Evolutionary conservation across 1,140 invertebrate species (phyloP).

Genomic region (Magallana angulata): DNA sequence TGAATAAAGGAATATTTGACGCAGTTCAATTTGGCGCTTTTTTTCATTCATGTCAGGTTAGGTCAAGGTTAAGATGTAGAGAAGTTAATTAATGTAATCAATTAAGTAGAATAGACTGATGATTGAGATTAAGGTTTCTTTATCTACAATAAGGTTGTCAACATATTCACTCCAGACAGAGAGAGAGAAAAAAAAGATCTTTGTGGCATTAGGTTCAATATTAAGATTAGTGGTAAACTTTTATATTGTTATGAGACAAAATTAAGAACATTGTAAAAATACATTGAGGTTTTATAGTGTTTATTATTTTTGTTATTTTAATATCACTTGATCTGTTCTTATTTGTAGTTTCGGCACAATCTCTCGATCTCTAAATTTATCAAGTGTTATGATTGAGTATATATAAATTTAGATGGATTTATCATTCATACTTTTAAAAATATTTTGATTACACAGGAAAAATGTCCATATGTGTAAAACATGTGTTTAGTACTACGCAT

Average conservation of each 20-base stretch:
- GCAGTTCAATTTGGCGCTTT: constrained; percentile 19
- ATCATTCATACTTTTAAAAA: too few species aligned
- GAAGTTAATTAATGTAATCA: not conserved
- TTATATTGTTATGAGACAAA: not conserved
- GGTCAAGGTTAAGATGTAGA: not conserved
- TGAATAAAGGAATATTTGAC: constrained; percentile 13
- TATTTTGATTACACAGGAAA: too few species aligned
- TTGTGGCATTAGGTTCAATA: not conserved
- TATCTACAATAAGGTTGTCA: not conserved
- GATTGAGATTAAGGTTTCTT: constrained; percentile 2
- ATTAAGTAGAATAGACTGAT: not conserved
- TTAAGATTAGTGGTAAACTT: constrained; percentile 6
- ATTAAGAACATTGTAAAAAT: constrained; percentile 1
- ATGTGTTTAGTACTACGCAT: too few species aligned
- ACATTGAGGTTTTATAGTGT: not conserved
- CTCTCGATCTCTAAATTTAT: not conserved
- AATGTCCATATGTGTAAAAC: too few species aligned
- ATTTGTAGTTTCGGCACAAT: not conserved
- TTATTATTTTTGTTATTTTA: not conserved
- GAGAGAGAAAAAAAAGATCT: not conserved
- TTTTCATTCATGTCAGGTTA: not conserved
- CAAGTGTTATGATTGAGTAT: too few species aligned
- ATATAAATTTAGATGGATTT: too few species aligned
- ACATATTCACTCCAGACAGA: not conserved
- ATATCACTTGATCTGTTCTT: not conserved